phyloP scores from a whole-genome alignment of 2,113 vertebrate genomes.

The Mus musculus region DNA sequence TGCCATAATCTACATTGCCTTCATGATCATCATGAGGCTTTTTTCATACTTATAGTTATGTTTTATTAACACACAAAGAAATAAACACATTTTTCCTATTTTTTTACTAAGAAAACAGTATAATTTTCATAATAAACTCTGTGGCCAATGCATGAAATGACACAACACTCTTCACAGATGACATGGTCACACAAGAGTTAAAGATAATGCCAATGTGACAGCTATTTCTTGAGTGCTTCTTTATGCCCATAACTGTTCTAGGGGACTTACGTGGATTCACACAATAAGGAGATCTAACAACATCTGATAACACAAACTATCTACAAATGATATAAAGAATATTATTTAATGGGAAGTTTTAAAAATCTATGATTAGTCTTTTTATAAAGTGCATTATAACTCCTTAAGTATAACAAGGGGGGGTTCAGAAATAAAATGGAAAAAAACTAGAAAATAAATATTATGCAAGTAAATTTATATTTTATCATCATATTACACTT shows the following conservation, averaged over 20 bases:
- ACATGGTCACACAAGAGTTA: constrained; percentile 56
- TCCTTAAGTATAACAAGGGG: constrained; percentile 45
- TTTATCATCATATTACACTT: constrained; percentile 63
- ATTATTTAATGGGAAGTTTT: constrained; percentile 47
- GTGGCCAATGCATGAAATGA: constrained; percentile 59
- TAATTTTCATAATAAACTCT: constrained; percentile 64
- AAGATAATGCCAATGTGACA: constrained; percentile 9
- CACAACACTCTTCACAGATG: constrained; percentile 70
- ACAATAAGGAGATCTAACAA: constrained; percentile 62
- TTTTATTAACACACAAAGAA: constrained; percentile 80
- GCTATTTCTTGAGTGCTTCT: constrained; percentile 42
- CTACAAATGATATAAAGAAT: constrained; percentile 53
- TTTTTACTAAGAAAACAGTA: constrained; percentile 78
- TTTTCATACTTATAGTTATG: background rate
- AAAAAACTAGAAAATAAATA: constrained; percentile 72
- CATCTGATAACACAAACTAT: constrained; percentile 42
- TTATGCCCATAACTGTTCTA: constrained; percentile 10
- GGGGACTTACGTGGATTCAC: constrained; percentile 16
- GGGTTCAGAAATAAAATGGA: constrained; percentile 29
- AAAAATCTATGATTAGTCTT: constrained; percentile 12
- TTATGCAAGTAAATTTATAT: constrained; percentile 68
- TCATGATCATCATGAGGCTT: constrained; percentile 41
- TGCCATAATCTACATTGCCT: constrained; percentile 44
- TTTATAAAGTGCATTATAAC: constrained; percentile 57
- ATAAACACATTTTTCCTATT: constrained; percentile 71